A percentile compares a stretch with the other conserved stretches of the same genome.
Evolutionary conservation across 2,113 vertebrate species (phyloP).

Genomic region (Lamprologus lemairii): DNA sequence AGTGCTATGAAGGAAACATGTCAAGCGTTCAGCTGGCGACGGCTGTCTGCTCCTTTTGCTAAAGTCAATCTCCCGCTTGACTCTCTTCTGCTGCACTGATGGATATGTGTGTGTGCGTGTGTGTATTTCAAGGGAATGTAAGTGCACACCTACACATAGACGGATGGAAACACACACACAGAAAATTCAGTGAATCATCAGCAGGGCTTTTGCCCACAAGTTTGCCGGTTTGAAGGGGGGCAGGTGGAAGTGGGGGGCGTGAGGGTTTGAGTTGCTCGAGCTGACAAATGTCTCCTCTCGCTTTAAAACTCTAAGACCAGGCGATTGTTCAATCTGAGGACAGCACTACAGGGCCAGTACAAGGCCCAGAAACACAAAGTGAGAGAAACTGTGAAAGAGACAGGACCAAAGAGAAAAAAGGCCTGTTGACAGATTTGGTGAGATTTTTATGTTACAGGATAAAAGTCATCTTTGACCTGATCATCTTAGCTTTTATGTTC

Average conservation of each 20-base stretch:
- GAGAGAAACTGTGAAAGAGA: background rate
- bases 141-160: background rate
- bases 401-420: background rate
- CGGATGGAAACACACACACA: background rate
- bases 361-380: background rate
- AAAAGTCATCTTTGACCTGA: background rate
- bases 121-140: background rate
- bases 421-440: background rate
- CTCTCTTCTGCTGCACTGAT: constrained; percentile 33
- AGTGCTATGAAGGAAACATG: constrained; percentile 46
- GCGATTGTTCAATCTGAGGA: constrained; percentile 39
- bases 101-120: background rate
- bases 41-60: constrained; percentile 40
- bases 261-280: background rate
- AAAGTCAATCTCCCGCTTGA: constrained; percentile 59
- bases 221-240: background rate
- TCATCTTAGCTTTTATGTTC: background rate
- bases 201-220: background rate
- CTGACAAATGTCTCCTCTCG: constrained; percentile 20
- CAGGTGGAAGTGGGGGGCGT: background rate
- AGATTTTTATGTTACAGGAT: background rate
- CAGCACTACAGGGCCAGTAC: background rate
- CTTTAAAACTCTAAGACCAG: constrained; percentile 17
- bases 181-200: constrained; percentile 17
- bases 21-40: constrained; percentile 42